Evolutionary conservation across 92 coral and sea anemone species (phyloP), one percentile per base, ranked within the genome.

Genomic region (Diadumene lineata): DNA sequence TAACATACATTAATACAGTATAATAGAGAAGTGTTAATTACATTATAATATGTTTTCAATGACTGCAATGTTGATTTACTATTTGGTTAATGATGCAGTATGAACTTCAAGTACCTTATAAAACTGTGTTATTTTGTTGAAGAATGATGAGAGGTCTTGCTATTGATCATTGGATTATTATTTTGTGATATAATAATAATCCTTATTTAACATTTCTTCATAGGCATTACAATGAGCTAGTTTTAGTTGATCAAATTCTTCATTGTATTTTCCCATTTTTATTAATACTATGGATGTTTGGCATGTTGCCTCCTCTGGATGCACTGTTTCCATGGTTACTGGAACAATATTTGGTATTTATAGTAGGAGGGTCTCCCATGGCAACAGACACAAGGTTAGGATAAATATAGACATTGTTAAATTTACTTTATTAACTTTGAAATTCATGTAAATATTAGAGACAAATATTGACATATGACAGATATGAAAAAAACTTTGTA

Each of bases 341-440:
- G 63, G 98, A 94, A 72, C 97, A 94, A 70, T 61, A 66, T 50
- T 75, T 94, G 73, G 93, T 94, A n/a, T 79, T 92, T 27, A 87
- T 72, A 19, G 87, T 94, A 7, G 98, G 98, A 29, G 98, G 98
- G 16, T 88, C 97, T 69, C 88, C 97, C 11, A 79, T 92, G 90
- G 97, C 97, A 56, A 83, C 98, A 68, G 98, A 94, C 56, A 56
- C 82, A 66, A 89, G 98, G 98, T 94, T 24, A 34, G 84, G 81
- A 2, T 44, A 50, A 62, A 28, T 62, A 1, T 62, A 30, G n/a
- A 60, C 34, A 53, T 21, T 9, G 19, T 2, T 44, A 17, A 9
- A 8, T 17, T 44, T 8, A 44, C 9, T n/a, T n/a, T n/a, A n/a
- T n/a, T n/a, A n/a, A n/a, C n/a, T n/a, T n/a, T n/a, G n/a, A n/a